These are phyloP conservation scores for Idaea biselata DNA, from an alignment of 2,888 invertebrate species.

Conservation along the genomic window DNA sequence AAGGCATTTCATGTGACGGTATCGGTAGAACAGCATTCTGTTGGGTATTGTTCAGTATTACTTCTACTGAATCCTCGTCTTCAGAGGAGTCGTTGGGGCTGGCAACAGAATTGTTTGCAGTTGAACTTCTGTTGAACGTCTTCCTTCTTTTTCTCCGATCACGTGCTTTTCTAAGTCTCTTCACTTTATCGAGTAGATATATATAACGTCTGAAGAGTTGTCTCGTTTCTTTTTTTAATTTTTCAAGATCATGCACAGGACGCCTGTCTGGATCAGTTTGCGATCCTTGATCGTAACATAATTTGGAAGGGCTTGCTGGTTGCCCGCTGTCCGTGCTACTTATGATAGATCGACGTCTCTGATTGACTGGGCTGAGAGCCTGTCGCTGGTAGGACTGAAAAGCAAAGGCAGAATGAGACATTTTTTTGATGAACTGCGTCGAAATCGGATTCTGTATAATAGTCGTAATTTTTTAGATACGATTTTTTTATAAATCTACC, in stretches of 20 bases:
- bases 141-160: slow-evolving; percentile 18
- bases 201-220: slow-evolving; percentile 42
- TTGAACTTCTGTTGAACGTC: slow-evolving; percentile 6
- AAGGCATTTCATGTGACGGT: not conserved
- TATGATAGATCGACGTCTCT: slow-evolving; percentile 34
- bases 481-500: too few relatives aligned
- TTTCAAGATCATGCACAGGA: slow-evolving; percentile 30
- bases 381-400: slow-evolving; percentile 10
- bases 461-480: too few relatives aligned
- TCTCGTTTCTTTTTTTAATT: slow-evolving; percentile 41
- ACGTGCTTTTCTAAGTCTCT: not conserved
- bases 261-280: slow-evolving; percentile 49
- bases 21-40: not conserved
- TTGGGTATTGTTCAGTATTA: not conserved
- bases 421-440: slow-evolving; percentile 14
- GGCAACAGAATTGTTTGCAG: not conserved
- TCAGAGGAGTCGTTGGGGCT: not conserved
- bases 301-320: slow-evolving; percentile 21
- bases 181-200: slow-evolving; percentile 23
- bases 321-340: slow-evolving; percentile 40
- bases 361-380: slow-evolving; percentile 15
- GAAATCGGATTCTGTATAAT: slow-evolving; percentile 11
- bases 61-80: not conserved
- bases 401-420: not conserved
- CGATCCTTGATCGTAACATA: slow-evolving; percentile 46